These are phyloP conservation scores for Ctena decussata DNA, from an alignment of 2,888 invertebrate genomes.

Conservation along the genomic window DNA sequence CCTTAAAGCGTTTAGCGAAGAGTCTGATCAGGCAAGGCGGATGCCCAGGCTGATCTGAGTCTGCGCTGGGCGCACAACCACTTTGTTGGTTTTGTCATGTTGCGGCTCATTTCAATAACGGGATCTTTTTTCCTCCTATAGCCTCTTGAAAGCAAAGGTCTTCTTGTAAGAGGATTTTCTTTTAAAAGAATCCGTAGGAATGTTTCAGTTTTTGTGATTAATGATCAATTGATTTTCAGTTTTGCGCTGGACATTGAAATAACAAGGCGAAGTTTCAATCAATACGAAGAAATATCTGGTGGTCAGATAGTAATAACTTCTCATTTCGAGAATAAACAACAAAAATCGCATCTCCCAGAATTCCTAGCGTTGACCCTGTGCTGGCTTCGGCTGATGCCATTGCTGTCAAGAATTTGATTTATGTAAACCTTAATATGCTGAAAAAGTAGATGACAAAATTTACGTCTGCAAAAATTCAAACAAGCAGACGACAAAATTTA, in stretches of 20 bases:
- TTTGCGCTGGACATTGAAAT: conserved; percentile 10
- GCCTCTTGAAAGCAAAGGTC: conserved; percentile 1
- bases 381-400: background rate
- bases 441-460: too few relatives aligned
- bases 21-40: too few relatives aligned
- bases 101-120: too few relatives aligned
- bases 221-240: conserved; percentile 17
- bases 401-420: background rate
- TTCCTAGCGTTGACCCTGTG: background rate
- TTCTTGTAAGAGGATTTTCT: conserved; percentile 7
- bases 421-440: too few relatives aligned
- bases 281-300: conserved; percentile 2
- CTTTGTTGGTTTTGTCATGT: too few relatives aligned
- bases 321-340: conserved; percentile 9
- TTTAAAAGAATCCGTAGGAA: conserved; percentile 9
- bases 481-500: too few relatives aligned
- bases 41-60: too few relatives aligned
- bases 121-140: background rate
- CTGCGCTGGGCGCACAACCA: too few relatives aligned
- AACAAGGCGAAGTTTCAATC: conserved; percentile 11
- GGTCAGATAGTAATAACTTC: conserved; percentile 8
- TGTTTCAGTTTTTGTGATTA: conserved; percentile 1
- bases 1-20: too few relatives aligned
- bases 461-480: too few relatives aligned
- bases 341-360: background rate